phyloP scores from a whole-genome alignment of 2,113 vertebrate genomes.

The Elaphurus davidianus region DNA sequence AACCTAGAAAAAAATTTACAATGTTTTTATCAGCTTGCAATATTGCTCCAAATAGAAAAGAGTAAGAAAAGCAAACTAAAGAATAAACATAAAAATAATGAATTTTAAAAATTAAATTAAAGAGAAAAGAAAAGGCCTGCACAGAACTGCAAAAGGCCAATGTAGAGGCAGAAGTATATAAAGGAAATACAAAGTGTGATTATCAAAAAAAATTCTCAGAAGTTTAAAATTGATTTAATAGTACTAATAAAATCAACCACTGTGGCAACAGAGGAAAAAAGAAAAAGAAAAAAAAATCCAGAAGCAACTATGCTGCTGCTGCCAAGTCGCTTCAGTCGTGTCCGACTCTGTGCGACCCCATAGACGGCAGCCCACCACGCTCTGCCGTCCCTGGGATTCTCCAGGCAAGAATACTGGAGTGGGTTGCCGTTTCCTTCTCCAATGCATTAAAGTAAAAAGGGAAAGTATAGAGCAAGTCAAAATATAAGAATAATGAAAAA shows the following conservation, averaged over 20 bases:
- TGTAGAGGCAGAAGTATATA: neutral
- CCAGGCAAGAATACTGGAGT: no score
- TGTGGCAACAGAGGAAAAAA: neutral
- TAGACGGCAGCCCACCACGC: no score
- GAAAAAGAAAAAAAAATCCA: neutral
- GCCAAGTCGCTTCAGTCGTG: no score
- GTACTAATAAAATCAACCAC: neutral
- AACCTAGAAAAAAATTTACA: no score
- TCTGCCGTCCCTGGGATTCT: no score
- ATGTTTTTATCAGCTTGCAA: no score
- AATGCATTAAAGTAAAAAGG: no score
- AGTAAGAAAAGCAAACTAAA: neutral
- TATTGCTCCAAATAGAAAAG: no score
- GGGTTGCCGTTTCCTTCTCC: no score
- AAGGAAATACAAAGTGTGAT: neutral
- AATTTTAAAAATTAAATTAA: neutral
- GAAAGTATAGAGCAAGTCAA: neutral
- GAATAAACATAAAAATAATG: neutral
- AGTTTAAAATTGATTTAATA: neutral
- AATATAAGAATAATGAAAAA: neutral
- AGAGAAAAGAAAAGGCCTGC: neutral
- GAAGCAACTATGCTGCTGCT: neutral
- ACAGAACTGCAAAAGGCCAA: neutral
- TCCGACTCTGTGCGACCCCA: no score
- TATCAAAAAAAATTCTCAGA: neutral